phyloP scores from a whole-genome alignment of 2,888 invertebrate genomes.

The Erebia palarica region DNA sequence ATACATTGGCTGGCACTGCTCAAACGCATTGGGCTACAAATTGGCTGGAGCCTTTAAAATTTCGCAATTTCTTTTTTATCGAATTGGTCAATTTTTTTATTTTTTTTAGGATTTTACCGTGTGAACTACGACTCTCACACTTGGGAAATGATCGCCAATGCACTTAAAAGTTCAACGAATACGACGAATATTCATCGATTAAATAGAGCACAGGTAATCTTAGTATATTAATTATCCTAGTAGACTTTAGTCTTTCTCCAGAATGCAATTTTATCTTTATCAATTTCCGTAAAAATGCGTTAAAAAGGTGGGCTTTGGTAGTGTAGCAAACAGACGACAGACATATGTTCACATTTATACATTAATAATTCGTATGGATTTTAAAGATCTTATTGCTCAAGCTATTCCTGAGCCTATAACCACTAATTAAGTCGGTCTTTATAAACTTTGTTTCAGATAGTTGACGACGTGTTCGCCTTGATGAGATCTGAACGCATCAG shows the following conservation, averaged over 20 bases:
- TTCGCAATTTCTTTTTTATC: no score
- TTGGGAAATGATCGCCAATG: constrained; percentile 78
- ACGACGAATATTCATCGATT: constrained; percentile 79
- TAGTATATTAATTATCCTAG: no score
- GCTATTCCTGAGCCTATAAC: no score
- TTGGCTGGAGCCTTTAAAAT: no score
- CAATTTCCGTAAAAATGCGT: no score
- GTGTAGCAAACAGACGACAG: no score
- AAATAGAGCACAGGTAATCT: constrained; percentile 87
- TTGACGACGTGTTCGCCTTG: constrained; percentile 72
- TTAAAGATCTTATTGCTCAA: no score
- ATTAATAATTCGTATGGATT: no score
- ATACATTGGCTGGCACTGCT: no score
- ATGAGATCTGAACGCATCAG: constrained; percentile 65
- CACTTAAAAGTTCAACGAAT: constrained; percentile 55
- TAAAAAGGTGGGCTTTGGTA: no score
- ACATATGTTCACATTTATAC: no score
- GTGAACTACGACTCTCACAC: constrained; percentile 84
- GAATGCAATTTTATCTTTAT: no score
- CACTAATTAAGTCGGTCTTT: neutral
- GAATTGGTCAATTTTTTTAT: neutral
- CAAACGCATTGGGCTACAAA: neutral
- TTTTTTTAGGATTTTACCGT: constrained; percentile 83
- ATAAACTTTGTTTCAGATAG: constrained; percentile 60
- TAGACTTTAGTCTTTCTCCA: neutral